These are phyloP conservation scores for Thaleichthys pacificus DNA, from an alignment of 2,797 vertebrate species.

Conservation along the genomic window DNA sequence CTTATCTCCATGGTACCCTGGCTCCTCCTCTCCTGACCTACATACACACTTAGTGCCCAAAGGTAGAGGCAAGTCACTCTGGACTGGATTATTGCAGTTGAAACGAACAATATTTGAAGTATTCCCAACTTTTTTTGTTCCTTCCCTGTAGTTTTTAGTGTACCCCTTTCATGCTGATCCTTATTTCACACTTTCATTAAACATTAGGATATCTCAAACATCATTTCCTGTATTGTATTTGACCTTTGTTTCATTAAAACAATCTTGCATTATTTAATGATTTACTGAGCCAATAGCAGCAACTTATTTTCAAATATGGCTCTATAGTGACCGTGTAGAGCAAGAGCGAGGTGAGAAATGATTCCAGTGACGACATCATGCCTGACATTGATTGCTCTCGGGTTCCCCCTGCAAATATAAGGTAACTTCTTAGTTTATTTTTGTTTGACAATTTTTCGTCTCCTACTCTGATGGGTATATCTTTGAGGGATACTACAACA, in stretches of 20 bases:
- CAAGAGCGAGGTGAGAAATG: no score
- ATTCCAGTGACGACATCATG: no score
- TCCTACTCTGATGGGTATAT: no score
- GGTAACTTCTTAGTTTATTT: no score
- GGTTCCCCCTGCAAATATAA: no score
- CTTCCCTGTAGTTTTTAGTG: constrained; percentile 79
- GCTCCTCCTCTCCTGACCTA: constrained; percentile 42
- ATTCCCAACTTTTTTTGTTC: constrained; percentile 51
- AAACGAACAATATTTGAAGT: constrained; percentile 67
- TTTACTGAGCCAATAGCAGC: constrained; percentile 25
- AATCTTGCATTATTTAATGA: constrained; percentile 55
- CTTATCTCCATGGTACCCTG: constrained; percentile 59
- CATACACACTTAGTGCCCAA: constrained; percentile 48
- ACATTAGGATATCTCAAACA: constrained; percentile 81
- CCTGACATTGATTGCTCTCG: no score
- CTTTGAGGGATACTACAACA: no score
- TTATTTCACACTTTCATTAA: constrained; percentile 79
- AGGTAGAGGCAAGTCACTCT: constrained; percentile 51
- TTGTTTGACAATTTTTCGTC: no score
- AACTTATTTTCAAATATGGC: constrained; percentile 4
- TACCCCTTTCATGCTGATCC: constrained; percentile 77
- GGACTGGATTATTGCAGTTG: constrained; percentile 51
- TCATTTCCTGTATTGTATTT: constrained; percentile 73
- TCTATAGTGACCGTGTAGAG: neutral
- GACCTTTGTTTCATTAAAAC: constrained; percentile 58